Evolutionary conservation across 1,140 invertebrate genomes (phyloP).

Genomic region (Lepidurus couesii): DNA sequence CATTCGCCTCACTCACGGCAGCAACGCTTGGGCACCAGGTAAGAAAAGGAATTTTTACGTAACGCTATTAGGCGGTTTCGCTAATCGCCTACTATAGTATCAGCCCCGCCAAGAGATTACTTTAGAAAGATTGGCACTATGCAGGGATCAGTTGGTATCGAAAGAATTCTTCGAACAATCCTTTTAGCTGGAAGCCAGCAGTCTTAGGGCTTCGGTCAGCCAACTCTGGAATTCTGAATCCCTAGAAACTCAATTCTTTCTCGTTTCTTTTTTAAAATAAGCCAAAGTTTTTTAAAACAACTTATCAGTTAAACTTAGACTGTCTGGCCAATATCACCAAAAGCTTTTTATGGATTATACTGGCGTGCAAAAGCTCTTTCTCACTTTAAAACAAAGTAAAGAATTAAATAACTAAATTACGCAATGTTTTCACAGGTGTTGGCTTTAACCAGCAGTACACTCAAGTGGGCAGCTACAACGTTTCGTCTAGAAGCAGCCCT

Average conservation of each 20-base stretch:
- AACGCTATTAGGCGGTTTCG: background rate
- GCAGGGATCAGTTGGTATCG: background rate
- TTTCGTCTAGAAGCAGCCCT: conserved; percentile 23
- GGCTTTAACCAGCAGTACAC: conserved; percentile 31
- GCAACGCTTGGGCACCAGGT: conserved; percentile 26
- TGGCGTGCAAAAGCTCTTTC: background rate
- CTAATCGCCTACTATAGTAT: background rate
- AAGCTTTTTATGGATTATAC: background rate
- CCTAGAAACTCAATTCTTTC: background rate
- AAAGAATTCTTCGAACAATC: background rate
- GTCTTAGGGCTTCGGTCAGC: background rate
- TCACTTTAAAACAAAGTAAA: background rate
- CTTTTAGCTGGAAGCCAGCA: conserved; percentile 9
- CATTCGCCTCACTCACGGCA: background rate
- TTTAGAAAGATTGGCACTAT: background rate
- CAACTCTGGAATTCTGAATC: background rate
- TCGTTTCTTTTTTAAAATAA: background rate
- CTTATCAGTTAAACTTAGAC: background rate
- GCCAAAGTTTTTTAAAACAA: background rate
- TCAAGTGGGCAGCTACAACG: conserved; percentile 24
- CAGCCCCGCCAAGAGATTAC: background rate
- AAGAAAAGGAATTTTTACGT: background rate
- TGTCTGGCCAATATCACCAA: background rate
- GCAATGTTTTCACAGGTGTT: conserved; percentile 22
- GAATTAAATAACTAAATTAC: background rate